Evolutionary conservation across 2,113 vertebrate species (phyloP), one percentile per base, ranked within the genome.

Genomic region (Cryptotis parvus): DNA sequence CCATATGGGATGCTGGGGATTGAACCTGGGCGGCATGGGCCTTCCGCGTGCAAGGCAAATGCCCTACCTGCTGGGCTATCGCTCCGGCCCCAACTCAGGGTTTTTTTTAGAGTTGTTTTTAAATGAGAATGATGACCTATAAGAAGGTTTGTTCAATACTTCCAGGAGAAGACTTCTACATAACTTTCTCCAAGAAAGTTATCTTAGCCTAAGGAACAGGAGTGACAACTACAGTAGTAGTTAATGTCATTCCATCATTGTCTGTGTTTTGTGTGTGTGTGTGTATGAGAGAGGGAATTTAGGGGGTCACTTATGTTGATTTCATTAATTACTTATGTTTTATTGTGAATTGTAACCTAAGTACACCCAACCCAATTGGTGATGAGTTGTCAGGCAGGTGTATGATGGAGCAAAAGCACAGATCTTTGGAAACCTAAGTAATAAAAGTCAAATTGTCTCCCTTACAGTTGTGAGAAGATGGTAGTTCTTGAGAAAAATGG

Each of bases 401-500:
- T 39, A 5, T 1, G 0, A 49, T 75, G 9, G 11, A 20, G 6
- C 33, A 7, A 58, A 58, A 58, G n/a, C 5, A 7, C 18, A 22
- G 55, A 65, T 6, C 27, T 87, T 63, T 77, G 58, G 65, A 75
- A 92, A 87, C 33, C 76, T 84, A 24, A 52, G 49, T 81, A 84
- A 92, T 85, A 85, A 89, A 93, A 84, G 78, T 74, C 76, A 80
- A 79, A 43, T 26, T 11, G 41, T 68, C 52, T 83, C 81, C 73
- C 72, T 84, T 85, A 81, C 66, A 26, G 75, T 61, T 90, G 39
- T 91, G 49, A 29, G 24, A 69, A 35, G 52, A 65, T 82, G 41
- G 78, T 22, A 58, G 5, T 55, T 58, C 84, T 91, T 94, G 52
- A 89, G 29, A 92, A 55, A 85, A 93, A 91, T 83, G 79, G 35